Evolutionary conservation across 2,113 vertebrate genomes (phyloP).

Genomic region (Cisticola juncidis): DNA sequence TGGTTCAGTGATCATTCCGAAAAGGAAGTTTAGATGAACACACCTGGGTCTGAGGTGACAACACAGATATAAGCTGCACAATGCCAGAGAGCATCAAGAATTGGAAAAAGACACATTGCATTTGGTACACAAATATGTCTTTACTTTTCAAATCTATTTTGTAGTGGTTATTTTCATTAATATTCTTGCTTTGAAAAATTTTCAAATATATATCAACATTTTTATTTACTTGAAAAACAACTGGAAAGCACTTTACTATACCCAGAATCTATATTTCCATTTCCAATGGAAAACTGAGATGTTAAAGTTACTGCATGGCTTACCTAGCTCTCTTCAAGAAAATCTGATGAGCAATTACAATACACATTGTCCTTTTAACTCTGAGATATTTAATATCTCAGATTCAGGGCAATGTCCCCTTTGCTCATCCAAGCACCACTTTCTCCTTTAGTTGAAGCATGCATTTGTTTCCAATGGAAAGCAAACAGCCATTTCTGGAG

Average conservation of each 20-base stretch:
- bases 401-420: neutral
- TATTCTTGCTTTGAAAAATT: neutral
- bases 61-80: neutral
- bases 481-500: neutral
- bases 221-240: neutral
- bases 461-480: neutral
- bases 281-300: neutral
- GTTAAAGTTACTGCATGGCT: neutral
- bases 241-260: neutral
- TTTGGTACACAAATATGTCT: neutral
- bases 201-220: neutral
- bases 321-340: neutral
- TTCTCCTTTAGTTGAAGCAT: neutral
- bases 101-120: fast-evolving
- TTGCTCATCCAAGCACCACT: neutral
- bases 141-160: neutral
- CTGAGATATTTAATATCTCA: neutral
- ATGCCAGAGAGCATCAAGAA: neutral
- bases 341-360: neutral
- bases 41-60: neutral
- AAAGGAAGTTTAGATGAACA: neutral
- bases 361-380: neutral
- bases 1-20: neutral
- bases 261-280: neutral
- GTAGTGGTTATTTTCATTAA: neutral